Evolutionary conservation across 2,797 vertebrate species (phyloP).

Genomic region (Sebastes vulpes): DNA sequence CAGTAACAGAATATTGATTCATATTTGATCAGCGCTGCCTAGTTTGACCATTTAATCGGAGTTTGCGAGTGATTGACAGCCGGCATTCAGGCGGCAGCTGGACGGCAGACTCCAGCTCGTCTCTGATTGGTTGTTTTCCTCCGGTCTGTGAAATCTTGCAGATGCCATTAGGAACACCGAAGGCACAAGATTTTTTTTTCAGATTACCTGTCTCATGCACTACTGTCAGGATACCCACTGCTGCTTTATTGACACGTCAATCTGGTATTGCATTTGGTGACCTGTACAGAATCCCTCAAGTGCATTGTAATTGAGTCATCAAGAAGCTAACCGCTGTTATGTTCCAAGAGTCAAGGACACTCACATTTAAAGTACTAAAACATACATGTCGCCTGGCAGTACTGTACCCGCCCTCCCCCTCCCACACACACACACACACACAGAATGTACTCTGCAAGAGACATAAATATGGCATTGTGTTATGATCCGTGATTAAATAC

Average conservation of each 20-base stretch:
- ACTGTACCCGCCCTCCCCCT: not conserved
- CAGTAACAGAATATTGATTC: too few relatives aligned
- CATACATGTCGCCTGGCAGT: not conserved
- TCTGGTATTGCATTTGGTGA: not conserved
- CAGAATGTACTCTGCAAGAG: not conserved
- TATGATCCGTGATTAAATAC: constrained; percentile 28
- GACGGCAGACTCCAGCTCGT: too few relatives aligned
- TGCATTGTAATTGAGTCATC: constrained; percentile 1
- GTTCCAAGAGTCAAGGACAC: not conserved
- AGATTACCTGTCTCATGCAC: too few relatives aligned
- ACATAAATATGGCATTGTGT: constrained; percentile 17
- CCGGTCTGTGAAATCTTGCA: too few relatives aligned
- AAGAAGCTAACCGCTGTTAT: not conserved
- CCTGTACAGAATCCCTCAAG: not conserved
- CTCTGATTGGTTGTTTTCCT: too few relatives aligned
- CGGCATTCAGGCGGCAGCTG: too few relatives aligned
- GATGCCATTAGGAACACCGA: too few relatives aligned
- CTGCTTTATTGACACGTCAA: not conserved
- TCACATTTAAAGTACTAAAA: not conserved
- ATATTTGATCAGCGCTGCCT: too few relatives aligned
- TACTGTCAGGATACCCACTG: too few relatives aligned
- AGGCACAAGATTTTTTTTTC: too few relatives aligned
- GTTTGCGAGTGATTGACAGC: too few relatives aligned
- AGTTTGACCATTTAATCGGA: too few relatives aligned
- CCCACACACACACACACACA: not conserved